Percentiles rank a stretch among this genome's conserved stretches.
These are phyloP conservation scores for Gallinago media DNA, from an alignment of 2,113 vertebrate genomes.

Conservation along the genomic window DNA sequence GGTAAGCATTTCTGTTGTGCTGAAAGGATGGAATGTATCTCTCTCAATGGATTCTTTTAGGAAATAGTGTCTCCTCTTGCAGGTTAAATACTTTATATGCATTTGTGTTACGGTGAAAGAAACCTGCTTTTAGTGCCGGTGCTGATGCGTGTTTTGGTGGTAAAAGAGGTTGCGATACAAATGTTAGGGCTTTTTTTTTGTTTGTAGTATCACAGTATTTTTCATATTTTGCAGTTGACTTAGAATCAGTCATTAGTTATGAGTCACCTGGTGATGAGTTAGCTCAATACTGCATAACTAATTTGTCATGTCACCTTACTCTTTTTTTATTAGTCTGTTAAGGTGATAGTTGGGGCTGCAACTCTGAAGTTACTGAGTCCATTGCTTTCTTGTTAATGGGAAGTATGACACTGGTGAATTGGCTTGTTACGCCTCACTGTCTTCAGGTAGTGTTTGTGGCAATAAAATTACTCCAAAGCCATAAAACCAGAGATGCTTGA, in stretches of 20 bases:
- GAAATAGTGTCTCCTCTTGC: neutral
- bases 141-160: neutral
- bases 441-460: neutral
- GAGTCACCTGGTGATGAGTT: neutral
- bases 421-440: neutral
- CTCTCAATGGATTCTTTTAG: neutral
- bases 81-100: neutral
- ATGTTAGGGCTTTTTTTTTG: neutral
- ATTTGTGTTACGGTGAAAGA: neutral
- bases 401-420: neutral
- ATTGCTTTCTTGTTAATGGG: neutral
- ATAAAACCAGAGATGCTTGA: neutral
- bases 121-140: neutral
- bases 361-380: neutral
- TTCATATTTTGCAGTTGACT: neutral
- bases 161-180: neutral
- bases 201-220: neutral
- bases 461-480: neutral
- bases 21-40: neutral
- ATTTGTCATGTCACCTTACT: neutral
- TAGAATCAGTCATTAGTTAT: neutral
- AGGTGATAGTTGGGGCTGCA: neutral
- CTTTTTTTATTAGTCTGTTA: neutral
- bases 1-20: neutral
- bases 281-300: neutral